Base-by-base conservation (phyloP, 2,888 invertebrate species). In the Pseudanteris insignis region DNA sequence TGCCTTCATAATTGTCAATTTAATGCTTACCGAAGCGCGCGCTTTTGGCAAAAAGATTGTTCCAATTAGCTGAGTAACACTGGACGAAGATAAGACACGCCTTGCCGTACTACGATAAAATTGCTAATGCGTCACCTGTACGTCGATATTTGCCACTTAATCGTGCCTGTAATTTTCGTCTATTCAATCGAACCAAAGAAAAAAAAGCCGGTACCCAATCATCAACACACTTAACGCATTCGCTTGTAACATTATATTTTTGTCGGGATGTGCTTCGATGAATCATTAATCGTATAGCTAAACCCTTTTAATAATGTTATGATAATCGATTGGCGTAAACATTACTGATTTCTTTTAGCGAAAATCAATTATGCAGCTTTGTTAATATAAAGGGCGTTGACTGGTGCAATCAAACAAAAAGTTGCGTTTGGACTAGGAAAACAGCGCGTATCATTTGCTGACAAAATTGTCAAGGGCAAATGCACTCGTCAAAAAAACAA, bases 21-120 rank as follows among this genome's bases (percentile, higher is more conserved):
- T 68, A 70, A 71, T 70, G 68, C 67, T 69, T 53, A 66, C 58
- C 53, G 37, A 59, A 53, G 47, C 63, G 64, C 53, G 54, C 37
- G 63, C 48, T 55, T 53, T 58, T 63, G 63, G 54, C 62, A 67
- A 73, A n/a, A 74, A 73, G 68, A 74, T 74, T 75, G 72, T 67
- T 72, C 73, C 73, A 75, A 76, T 76, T 75, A 76, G 72, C 46
- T 61, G 62, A 70, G 70, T 69, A 68, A 67, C 64, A 37, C 36
- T 12, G 59, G 69, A 71, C 68, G 64, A 38, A 71, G 74, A 75
- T 75, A 73, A 73, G 72, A 70, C 75, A 74, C 71, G 70, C 67
- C 67, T 63, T 62, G 64, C 64, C 61, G 59, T 54, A 44, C 41
- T 48, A 44, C 53, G 73, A 73, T 72, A 72, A 63, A 63, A 72